Percentiles rank a stretch among this genome's conserved stretches.
These are phyloP conservation scores for Macrophya annulata DNA, from an alignment of 2,888 invertebrate genomes.

Conservation along the genomic window DNA sequence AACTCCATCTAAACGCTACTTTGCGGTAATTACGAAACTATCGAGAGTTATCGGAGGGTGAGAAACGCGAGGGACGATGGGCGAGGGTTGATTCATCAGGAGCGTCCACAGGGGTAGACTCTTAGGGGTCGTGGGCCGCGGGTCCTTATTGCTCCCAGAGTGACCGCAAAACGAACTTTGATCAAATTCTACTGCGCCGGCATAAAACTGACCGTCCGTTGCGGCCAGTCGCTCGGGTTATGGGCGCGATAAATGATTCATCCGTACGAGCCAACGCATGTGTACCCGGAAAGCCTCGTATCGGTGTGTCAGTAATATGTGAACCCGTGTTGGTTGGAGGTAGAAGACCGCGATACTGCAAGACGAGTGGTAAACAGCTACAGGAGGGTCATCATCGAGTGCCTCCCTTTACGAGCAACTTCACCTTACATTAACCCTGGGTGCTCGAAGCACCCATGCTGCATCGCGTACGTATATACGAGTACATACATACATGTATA, in stretches of 20 bases:
- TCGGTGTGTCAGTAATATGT: conserved; percentile 38
- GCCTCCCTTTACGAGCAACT: conserved; percentile 71
- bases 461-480: not conserved
- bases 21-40: conserved; percentile 54
- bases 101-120: conserved; percentile 64
- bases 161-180: conserved; percentile 80
- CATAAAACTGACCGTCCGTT: conserved; percentile 78
- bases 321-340: conserved; percentile 31
- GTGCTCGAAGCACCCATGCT: conserved; percentile 37
- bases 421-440: conserved; percentile 64
- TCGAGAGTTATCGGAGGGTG: conserved; percentile 45
- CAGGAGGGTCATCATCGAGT: conserved; percentile 66
- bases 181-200: conserved; percentile 79
- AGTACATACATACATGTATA: not conserved
- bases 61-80: conserved; percentile 40
- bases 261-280: conserved; percentile 69
- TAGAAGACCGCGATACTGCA: conserved; percentile 43
- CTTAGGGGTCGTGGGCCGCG: conserved; percentile 67
- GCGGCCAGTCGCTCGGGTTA: conserved; percentile 70
- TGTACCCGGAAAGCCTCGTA: conserved; percentile 62
- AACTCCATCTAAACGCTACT: conserved; percentile 51
- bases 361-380: conserved; percentile 61
- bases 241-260: conserved; percentile 79
- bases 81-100: conserved; percentile 69
- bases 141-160: conserved; percentile 79